Conservation (phyloP, 2,113 vertebrate species). For the Corythaeola cristata region DNA sequence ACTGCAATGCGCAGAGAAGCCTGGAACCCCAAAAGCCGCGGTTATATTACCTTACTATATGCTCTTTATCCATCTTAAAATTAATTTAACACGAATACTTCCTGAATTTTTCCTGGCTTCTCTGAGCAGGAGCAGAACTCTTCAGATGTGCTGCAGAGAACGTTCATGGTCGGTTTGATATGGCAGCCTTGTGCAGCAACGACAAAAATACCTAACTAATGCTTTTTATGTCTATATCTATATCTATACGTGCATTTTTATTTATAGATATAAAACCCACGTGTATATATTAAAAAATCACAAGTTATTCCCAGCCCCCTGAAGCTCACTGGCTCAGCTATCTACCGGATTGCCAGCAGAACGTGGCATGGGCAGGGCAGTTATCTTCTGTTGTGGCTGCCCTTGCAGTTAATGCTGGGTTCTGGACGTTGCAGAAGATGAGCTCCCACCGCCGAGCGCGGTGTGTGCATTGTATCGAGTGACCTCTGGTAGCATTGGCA, state of each 20-base stretch:
- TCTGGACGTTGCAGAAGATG: too few relatives aligned
- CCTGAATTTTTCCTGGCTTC: background rate
- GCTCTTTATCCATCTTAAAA: background rate
- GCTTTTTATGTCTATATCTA: too few relatives aligned
- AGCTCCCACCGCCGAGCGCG: background rate
- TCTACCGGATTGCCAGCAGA: too few relatives aligned
- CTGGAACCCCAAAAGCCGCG: background rate
- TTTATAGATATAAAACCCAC: too few relatives aligned
- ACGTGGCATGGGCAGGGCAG: background rate
- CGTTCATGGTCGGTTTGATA: too few relatives aligned
- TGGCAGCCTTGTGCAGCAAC: background rate
- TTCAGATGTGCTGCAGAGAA: background rate
- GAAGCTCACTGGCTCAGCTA: too few relatives aligned
- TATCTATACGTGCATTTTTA: too few relatives aligned
- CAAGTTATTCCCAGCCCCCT: too few relatives aligned
- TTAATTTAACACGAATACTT: background rate
- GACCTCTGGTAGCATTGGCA: too few relatives aligned
- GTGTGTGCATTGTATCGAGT: fast-evolving
- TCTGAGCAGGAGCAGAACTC: background rate
- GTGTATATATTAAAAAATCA: too few relatives aligned
- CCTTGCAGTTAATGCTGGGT: background rate
- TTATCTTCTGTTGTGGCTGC: background rate
- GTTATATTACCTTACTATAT: background rate
- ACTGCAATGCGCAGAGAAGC: background rate
- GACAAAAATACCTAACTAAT: too few relatives aligned